Evolutionary conservation across 2,888 invertebrate genomes (phyloP), one percentile per base, ranked within the genome.

Genomic region (Spodoptera picta): DNA sequence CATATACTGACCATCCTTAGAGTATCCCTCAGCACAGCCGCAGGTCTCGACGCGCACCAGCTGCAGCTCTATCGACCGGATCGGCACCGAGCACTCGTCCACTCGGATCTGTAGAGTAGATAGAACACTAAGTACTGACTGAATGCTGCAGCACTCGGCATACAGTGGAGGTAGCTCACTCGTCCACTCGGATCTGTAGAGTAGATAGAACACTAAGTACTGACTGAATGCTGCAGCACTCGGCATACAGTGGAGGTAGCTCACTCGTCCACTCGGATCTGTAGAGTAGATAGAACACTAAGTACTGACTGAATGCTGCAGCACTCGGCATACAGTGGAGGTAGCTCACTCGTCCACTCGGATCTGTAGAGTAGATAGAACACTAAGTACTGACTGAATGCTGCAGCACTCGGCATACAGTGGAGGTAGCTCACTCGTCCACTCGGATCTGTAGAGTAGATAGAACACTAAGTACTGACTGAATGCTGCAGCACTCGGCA

Each of bases 11-110:
- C 98, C 97, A 91, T 99, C 99, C 90, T 97, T 96, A 1, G 98
- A 97, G 90, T 97, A 98, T 12, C 98, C 99, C 89, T 98, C 98
- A 0, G 97, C 97, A 87, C 97, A 97, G 53, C 99, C 99, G 89
- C 99, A 99, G 0, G 99, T 99, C 92, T 99, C 99, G 2, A 99
- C 98, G 60, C 99, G 95, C 1, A 99, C 98, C 68, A 99, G 94
- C 90, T 99, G 99, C 70, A 99, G 91, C 91, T 99, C 99, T 60
- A 99, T 97, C 0, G 99, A 99, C 87, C 98, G 98, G 66, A 99
- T 97, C 0, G 97, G 96, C 43, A 97, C 96, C 67, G 97, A 97
- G 83, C 98, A 98, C 81, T 96, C 96, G 81, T 98, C 97, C 52
- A 98, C 96, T 19, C 96, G 95, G 50, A 98, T 92, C 96, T 97